phyloP scores from a whole-genome alignment of 2,797 vertebrate species.

The Phoxinus dragarum region DNA sequence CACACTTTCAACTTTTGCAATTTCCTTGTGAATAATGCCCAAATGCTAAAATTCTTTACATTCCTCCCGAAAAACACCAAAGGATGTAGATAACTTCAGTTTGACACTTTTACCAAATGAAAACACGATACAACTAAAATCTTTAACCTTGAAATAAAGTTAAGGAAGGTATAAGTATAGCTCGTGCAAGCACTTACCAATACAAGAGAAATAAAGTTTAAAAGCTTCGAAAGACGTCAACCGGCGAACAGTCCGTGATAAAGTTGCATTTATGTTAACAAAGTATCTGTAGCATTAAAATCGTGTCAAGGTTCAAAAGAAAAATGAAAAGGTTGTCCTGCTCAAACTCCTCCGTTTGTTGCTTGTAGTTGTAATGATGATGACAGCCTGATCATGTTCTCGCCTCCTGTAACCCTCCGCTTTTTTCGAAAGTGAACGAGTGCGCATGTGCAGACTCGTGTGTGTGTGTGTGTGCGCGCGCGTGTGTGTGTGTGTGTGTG shows the following conservation, averaged over 20 bases:
- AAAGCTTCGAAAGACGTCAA: slow-evolving; percentile 16
- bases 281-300: neutral
- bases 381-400: slow-evolving; percentile 7
- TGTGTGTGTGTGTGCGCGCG: neutral
- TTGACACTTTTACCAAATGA: neutral
- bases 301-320: neutral
- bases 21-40: slow-evolving; percentile 13
- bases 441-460: slow-evolving; percentile 16
- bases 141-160: neutral
- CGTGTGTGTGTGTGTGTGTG: neutral
- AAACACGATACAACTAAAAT: neutral
- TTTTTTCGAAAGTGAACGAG: slow-evolving; percentile 38
- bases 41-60: neutral
- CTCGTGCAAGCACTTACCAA: slow-evolving; percentile 29
- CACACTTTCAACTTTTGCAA: slow-evolving; percentile 10
- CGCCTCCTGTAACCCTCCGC: slow-evolving; percentile 13
- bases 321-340: neutral
- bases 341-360: slow-evolving; percentile 9
- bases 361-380: neutral
- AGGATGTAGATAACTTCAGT: neutral
- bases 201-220: neutral
- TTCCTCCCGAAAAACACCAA: neutral
- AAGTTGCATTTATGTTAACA: slow-evolving; percentile 3
- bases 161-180: neutral
- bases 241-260: neutral